Evolutionary conservation across 2,888 invertebrate species (phyloP), one percentile per base, ranked within the genome.

Genomic region (Cephonodes hylas): DNA sequence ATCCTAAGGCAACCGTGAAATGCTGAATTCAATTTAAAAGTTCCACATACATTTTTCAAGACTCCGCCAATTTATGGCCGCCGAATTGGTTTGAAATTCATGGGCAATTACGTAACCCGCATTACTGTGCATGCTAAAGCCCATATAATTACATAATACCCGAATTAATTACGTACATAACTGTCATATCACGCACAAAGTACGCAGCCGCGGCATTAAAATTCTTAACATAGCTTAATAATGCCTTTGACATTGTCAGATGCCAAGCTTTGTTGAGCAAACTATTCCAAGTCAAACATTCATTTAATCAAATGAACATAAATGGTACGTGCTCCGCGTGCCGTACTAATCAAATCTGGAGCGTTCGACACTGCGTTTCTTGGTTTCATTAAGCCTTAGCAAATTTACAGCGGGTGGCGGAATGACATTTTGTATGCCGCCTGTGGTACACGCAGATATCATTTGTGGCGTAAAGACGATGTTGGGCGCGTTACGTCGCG

Each of bases 251-350:
- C 75, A 77, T 73, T 77, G 78, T 71, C 72, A 74, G 70, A 77
- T 75, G 74, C 75, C 73, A 73, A 71, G 69, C 64, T 76, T 75
- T 75, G 71, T 71, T 70, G 70, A 70, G 71, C 66, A 69, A 81
- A 80, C 80, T 80, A 79, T 81, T 81, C 70, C 61, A 71, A 77
- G 76, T 79, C 79, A 76, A 80, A 76, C 76, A 83, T 83, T 83
- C 79, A 80, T 85, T 83, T 83, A 84, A 84, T 84, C 79, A 81
- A 83, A 84, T 81, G 83, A 81, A 81, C 79, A 84, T 84, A 84
- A 84, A 78, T 76, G 75, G 72, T 79, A 83, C 85, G 85, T 85
- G 84, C 75, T 73, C 73, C 64, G 81, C 76, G 75, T 80, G 72
- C 79, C 73, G 67, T 69, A 75, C 79, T 86, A 82, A 84, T 86